Evolutionary conservation across 2,888 invertebrate species (phyloP).

Genomic region (Sinhomidia bicolor): DNA sequence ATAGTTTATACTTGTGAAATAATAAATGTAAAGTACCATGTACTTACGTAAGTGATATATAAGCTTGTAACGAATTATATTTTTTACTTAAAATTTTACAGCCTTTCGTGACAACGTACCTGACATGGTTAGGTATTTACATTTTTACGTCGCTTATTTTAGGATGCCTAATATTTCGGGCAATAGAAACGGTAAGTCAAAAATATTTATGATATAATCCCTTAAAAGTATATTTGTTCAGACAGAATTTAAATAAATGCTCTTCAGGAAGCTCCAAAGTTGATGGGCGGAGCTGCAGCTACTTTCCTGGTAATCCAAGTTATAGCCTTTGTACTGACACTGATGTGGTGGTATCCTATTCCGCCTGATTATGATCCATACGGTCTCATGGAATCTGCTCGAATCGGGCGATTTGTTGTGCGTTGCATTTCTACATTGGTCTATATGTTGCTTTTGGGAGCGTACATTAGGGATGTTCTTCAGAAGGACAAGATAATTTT

Average conservation of each 20-base stretch:
- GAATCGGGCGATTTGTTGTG: conserved; percentile 72
- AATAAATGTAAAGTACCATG: background rate
- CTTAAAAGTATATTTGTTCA: background rate
- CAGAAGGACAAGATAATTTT: conserved; percentile 52
- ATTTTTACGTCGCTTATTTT: conserved; percentile 63
- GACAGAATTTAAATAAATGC: no score
- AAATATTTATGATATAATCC: background rate
- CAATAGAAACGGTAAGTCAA: conserved; percentile 65
- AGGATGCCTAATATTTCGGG: conserved; percentile 70
- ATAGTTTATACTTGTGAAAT: no score
- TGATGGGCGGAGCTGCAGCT: conserved; percentile 66
- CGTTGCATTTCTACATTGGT: conserved; percentile 67
- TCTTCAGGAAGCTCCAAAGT: conserved; percentile 56
- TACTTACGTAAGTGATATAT: background rate
- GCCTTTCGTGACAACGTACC: conserved; percentile 66
- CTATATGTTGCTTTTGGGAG: conserved; percentile 67
- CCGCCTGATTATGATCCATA: conserved; percentile 59
- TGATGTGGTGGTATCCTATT: conserved; percentile 76
- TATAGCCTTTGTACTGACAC: conserved; percentile 65
- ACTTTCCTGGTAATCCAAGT: conserved; percentile 70
- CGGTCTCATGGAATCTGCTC: conserved; percentile 68
- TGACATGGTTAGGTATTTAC: conserved; percentile 71
- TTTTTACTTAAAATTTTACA: conserved; percentile 37
- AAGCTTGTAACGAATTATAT: background rate
- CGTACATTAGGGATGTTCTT: conserved; percentile 53